Evolutionary conservation across 2,888 invertebrate species (phyloP).

Genomic region (Halictus ligatus): DNA sequence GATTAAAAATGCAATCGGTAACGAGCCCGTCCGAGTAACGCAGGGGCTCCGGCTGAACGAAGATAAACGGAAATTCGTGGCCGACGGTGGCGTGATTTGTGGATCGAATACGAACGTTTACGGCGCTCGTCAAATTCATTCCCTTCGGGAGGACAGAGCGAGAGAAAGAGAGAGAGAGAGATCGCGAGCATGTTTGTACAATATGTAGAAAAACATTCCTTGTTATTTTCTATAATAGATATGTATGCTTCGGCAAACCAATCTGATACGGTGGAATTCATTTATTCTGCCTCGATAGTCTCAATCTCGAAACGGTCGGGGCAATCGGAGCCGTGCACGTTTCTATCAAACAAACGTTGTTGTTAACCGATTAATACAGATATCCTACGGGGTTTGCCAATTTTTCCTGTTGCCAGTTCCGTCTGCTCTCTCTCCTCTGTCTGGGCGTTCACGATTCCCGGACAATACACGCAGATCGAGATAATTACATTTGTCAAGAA

Average conservation of each 20-base stretch:
- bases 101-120: conserved; percentile 48
- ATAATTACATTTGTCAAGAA: conserved; percentile 2
- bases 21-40: conserved; percentile 44
- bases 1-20: conserved; percentile 75
- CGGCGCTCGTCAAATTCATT: conserved; percentile 37
- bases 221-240: neutral
- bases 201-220: neutral
- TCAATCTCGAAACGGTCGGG: neutral
- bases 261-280: neutral
- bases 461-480: neutral
- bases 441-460: neutral
- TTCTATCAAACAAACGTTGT: neutral
- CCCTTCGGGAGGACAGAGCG: neutral
- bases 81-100: conserved; percentile 68
- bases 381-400: neutral
- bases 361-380: neutral
- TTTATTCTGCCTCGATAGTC: neutral
- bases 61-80: conserved; percentile 74
- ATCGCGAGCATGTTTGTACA: neutral
- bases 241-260: neutral
- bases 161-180: too few species aligned
- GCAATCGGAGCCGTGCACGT: neutral
- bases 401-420: neutral
- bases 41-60: conserved; percentile 47
- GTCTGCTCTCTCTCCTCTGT: neutral